Conservation (phyloP, 2,797 vertebrate genomes). For the Calcarius lapponicus region DNA sequence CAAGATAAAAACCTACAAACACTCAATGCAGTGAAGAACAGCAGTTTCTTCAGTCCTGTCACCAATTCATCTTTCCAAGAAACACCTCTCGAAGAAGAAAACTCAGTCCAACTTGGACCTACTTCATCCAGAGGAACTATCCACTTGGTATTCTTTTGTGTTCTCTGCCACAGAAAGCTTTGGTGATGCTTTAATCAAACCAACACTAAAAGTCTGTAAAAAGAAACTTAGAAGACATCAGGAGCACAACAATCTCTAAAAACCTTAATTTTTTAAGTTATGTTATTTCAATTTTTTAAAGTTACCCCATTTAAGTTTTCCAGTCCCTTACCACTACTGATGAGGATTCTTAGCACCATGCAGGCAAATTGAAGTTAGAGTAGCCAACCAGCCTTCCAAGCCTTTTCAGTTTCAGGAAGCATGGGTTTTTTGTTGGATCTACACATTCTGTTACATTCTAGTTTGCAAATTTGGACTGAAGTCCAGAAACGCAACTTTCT, state of each 20-base stretch:
- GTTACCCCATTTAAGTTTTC: no score
- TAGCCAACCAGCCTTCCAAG: neutral
- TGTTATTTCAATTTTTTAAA: no score
- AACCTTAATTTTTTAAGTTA: neutral
- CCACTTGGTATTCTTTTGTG: neutral
- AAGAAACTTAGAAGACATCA: neutral
- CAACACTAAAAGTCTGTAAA: neutral
- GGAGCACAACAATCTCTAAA: rapidly evolving
- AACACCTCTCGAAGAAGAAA: neutral
- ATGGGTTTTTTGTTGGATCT: neutral
- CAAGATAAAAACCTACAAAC: neutral
- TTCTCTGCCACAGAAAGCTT: neutral
- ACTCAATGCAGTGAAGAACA: neutral
- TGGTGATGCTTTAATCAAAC: neutral
- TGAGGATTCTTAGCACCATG: neutral
- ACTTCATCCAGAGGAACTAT: neutral
- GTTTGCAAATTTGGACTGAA: neutral
- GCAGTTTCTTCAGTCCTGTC: neutral
- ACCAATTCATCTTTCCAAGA: neutral
- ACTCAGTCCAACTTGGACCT: neutral
- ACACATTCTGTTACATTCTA: neutral
- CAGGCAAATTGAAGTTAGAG: neutral
- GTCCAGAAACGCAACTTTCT: neutral
- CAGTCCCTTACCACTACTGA: neutral
- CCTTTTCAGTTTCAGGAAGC: neutral